Conservation (phyloP, 2,797 vertebrate genomes). For the Pyrocephalus nanus region DNA sequence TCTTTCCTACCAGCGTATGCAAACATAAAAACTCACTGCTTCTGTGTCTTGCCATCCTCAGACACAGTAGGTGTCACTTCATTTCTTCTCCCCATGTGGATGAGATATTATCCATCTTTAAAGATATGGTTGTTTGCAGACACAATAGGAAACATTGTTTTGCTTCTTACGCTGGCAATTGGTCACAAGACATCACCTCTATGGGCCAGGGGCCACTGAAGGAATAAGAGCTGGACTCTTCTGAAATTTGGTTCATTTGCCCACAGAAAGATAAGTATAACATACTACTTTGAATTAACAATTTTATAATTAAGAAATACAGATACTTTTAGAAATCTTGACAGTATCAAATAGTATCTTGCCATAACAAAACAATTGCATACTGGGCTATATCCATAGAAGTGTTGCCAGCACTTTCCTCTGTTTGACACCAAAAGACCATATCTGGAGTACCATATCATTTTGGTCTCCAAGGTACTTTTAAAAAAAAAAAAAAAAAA, state of each 20-base stretch:
- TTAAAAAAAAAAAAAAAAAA: background rate
- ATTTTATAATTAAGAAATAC: background rate
- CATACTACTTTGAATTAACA: background rate
- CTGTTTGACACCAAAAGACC: background rate
- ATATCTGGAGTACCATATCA: background rate
- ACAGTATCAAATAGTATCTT: background rate
- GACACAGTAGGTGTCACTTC: background rate
- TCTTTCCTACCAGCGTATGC: background rate
- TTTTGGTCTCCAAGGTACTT: background rate
- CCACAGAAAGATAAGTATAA: background rate
- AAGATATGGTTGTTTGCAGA: background rate
- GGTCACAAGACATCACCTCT: background rate
- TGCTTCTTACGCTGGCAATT: background rate
- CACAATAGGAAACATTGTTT: background rate
- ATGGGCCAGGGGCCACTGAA: background rate
- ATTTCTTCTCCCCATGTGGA: background rate
- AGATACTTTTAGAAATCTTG: background rate
- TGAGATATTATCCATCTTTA: background rate
- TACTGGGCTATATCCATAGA: background rate
- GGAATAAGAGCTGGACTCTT: background rate
- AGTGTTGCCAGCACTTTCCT: background rate
- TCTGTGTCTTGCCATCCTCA: background rate
- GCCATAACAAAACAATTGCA: background rate
- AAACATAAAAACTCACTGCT: background rate
- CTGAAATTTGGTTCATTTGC: background rate